Evolutionary conservation across 2,888 invertebrate species (phyloP).

Genomic region (Dryobotodes eremita): DNA sequence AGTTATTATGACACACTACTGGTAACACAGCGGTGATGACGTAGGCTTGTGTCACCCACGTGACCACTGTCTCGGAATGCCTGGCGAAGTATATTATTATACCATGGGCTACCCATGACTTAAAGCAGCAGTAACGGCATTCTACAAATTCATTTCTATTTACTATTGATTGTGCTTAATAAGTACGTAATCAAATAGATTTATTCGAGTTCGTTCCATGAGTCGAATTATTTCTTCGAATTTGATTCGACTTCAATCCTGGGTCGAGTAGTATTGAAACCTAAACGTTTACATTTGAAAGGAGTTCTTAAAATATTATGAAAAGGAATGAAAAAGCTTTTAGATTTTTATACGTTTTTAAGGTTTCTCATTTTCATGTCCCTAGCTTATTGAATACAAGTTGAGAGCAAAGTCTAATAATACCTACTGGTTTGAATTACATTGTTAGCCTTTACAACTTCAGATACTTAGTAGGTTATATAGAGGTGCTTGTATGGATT

Average conservation of each 20-base stretch:
- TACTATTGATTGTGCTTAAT: neutral
- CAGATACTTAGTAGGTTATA: neutral
- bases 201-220: neutral
- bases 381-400: neutral
- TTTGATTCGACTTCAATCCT: neutral
- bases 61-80: too few species aligned
- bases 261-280: conserved; percentile 4
- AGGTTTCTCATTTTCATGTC: neutral
- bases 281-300: neutral
- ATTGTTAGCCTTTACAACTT: neutral
- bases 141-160: conserved; percentile 13
- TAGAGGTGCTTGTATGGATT: neutral
- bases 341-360: neutral
- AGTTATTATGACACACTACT: too few species aligned
- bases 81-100: too few species aligned
- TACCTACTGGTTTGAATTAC: neutral
- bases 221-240: neutral
- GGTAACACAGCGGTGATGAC: too few species aligned
- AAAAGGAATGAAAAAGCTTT: neutral
- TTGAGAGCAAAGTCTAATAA: neutral
- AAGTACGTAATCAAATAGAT: neutral
- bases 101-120: conserved; percentile 11
- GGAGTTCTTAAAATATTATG: neutral
- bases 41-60: too few species aligned
- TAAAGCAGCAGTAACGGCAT: neutral